Percentiles rank a stretch among this genome's conserved stretches.
These are phyloP conservation scores for Seriola aureovittata DNA, from an alignment of 2,113 vertebrate genomes.

Conservation along the genomic window DNA sequence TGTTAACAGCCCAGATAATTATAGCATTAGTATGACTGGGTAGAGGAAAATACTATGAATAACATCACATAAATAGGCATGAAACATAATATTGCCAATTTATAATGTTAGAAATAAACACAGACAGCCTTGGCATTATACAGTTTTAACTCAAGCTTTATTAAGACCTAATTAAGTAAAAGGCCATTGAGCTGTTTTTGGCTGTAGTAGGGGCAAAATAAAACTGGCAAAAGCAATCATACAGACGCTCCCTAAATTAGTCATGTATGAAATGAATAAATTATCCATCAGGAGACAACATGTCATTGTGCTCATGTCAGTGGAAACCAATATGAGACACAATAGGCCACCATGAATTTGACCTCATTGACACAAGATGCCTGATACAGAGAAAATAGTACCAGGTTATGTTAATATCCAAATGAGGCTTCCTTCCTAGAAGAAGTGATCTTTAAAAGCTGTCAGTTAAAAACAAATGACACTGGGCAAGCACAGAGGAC, in stretches of 20 bases:
- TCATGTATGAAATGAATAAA: constrained; percentile 72
- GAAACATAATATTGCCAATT: constrained; percentile 64
- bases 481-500: not conserved
- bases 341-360: constrained; percentile 32
- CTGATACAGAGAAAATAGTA: not conserved
- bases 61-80: constrained; percentile 56
- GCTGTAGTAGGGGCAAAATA: constrained; percentile 16
- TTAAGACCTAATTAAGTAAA: constrained; percentile 33
- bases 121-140: constrained; percentile 18
- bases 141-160: constrained; percentile 29
- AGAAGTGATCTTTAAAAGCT: constrained; percentile 1
- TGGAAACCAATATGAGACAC: constrained; percentile 40
- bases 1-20: constrained; percentile 40
- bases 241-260: constrained; percentile 64
- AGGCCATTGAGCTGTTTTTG: constrained; percentile 16
- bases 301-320: constrained; percentile 30
- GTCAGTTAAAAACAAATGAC: constrained; percentile 5
- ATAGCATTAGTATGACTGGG: constrained; percentile 34
- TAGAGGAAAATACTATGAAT: constrained; percentile 54
- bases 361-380: constrained; percentile 12
- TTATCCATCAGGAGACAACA: constrained; percentile 41
- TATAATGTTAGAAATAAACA: constrained; percentile 65
- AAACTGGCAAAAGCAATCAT: constrained; percentile 42
- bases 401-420: not conserved
- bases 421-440: constrained; percentile 2